Evolutionary conservation across 2,113 vertebrate genomes (phyloP), one percentile per base, ranked within the genome.

Genomic region (Amazona guildingii): DNA sequence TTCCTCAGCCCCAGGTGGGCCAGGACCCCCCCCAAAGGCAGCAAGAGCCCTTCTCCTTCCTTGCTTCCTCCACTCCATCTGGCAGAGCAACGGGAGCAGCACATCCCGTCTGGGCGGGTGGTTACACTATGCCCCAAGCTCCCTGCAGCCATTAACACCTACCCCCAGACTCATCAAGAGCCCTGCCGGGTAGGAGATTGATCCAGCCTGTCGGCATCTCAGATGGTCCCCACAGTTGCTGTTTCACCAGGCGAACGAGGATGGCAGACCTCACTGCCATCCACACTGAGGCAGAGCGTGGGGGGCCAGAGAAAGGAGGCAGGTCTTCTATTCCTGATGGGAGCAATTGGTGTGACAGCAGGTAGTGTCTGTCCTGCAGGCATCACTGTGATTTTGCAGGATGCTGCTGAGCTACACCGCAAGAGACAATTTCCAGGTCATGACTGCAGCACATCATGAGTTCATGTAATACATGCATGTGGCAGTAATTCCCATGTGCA

Each of bases 111-210:
- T 73, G 33, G 54, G 41, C 0, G 2, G 54, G 15, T 43, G 46
- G 28, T 46, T 20, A 24, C 1, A 0, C 84, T 66, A n/a, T 0
- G 0, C 25, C 39, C 66, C 48, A 82, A 61, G 48, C 33, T 64
- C 92, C 67, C 83, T 44, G 44, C 89, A 92, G 77, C 64, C 13
- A 11, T 24, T 39, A 75, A 21, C 77, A 67, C 25, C 28, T 10
- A 1, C 9, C 23, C 44, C 59, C 39, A 51, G 68, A 46, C 39
- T 37, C 81, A 82, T 48, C 66, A 64, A 9, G 64, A 88, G 48
- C 29, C 44, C 41, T 70, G 88, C 63, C 0, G 0, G 24, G 16
- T 68, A 73, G 61, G 68, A 81, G 54, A 74, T 11, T 46, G n/a
- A 63, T 39, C 70, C 77, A 82, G 62, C 0, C 0, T 1, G 17